These are phyloP conservation scores for Clarias laeviceps DNA, from an alignment of 2,797 vertebrate species.

Conservation along the genomic window DNA sequence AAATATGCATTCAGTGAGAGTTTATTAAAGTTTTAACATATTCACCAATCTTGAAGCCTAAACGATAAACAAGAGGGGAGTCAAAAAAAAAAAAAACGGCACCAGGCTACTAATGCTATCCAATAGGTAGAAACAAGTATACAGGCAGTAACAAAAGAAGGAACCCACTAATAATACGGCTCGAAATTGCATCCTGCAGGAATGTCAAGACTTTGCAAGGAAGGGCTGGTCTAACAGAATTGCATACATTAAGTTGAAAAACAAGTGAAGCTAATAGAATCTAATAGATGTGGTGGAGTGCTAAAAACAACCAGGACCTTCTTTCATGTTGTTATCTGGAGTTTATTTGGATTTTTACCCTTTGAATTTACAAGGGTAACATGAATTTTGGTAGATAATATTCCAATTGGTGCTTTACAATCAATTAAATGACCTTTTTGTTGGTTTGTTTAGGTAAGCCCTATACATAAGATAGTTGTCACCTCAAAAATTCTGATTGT, in stretches of 20 bases:
- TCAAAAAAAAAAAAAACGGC: neutral
- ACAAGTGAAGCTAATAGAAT: neutral
- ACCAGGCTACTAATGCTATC: slow-evolving; percentile 4
- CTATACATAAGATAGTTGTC: neutral
- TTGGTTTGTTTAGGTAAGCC: neutral
- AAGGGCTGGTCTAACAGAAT: slow-evolving; percentile 3
- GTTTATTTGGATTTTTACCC: neutral
- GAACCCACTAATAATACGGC: slow-evolving; percentile 10
- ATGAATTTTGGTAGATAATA: neutral
- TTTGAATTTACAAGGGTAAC: neutral
- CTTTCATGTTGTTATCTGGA: neutral
- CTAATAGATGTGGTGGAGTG: neutral
- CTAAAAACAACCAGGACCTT: neutral
- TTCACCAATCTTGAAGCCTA: neutral
- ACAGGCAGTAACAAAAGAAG: neutral
- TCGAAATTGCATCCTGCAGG: slow-evolving; percentile 18
- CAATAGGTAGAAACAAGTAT: slow-evolving; percentile 12
- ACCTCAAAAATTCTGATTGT: neutral
- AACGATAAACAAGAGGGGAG: slow-evolving; percentile 1
- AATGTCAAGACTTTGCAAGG: slow-evolving; percentile 17
- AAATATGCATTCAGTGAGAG: neutral
- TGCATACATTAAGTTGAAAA: neutral
- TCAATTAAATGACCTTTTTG: neutral
- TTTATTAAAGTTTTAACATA: slow-evolving; percentile 3
- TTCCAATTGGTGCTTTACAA: neutral